These are phyloP conservation scores for Oscheius sp. DNA, from an alignment of 2,888 invertebrate species.

Conservation along the genomic window DNA sequence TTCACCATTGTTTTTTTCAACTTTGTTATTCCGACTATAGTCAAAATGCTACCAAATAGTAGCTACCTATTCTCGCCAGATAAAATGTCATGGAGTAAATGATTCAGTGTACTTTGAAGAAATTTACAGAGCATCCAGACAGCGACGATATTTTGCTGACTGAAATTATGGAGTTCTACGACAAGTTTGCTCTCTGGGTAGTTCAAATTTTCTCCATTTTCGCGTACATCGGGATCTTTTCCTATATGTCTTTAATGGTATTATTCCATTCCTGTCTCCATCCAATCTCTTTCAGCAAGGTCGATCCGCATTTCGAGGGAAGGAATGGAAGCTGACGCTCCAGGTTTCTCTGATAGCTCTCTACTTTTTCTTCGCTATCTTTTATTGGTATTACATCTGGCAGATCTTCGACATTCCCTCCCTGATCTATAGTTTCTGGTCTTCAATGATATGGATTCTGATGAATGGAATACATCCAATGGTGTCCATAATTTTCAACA, in stretches of 20 bases:
- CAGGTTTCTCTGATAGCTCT: conserved; percentile 1
- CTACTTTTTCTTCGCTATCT: conserved; percentile 14
- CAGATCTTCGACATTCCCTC: background rate
- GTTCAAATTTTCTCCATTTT: background rate
- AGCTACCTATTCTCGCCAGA: conserved; percentile 11
- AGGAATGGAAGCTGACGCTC: conserved; percentile 5
- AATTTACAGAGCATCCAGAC: background rate
- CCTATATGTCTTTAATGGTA: conserved; percentile 6
- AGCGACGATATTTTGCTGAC: background rate
- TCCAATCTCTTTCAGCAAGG: conserved; percentile 18
- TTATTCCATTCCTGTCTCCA: too few relatives aligned
- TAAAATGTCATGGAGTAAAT: conserved; percentile 6
- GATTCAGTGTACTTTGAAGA: background rate
- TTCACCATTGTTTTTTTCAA: background rate
- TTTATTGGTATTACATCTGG: conserved; percentile 17
- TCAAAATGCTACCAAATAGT: conserved; percentile 8
- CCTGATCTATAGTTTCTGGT: background rate
- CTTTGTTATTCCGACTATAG: background rate
- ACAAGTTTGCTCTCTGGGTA: background rate
- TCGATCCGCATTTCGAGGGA: background rate
- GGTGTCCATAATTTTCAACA: conserved; percentile 20
- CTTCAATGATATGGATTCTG: conserved; percentile 13
- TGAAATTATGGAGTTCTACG: background rate
- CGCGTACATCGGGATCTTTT: background rate
- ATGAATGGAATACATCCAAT: conserved; percentile 19